Percentiles rank a stretch among this genome's conserved stretches.
Conservation (phyloP, 2,888 invertebrate genomes). For the Melieria picta region DNA sequence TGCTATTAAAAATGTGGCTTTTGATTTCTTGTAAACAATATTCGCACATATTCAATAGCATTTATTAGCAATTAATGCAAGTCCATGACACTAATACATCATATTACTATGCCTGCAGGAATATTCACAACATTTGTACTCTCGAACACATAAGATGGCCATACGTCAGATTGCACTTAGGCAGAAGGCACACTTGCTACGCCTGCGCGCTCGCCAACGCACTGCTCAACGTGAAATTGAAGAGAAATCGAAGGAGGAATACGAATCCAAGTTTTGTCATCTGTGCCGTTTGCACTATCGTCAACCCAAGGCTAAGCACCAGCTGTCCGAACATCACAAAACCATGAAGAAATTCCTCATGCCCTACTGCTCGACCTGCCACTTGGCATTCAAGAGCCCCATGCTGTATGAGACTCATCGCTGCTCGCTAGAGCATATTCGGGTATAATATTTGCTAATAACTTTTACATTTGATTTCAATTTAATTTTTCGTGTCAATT, state of each 20-base stretch:
- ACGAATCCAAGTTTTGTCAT: conserved; percentile 76
- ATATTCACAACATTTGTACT: conserved; percentile 79
- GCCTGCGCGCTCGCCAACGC: conserved; percentile 83
- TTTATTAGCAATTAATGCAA: background rate
- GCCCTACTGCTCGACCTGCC: conserved; percentile 83
- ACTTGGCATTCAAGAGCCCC: conserved; percentile 81
- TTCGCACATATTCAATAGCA: too few species aligned
- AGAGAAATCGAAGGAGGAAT: conserved; percentile 72
- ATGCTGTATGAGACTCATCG: conserved; percentile 88
- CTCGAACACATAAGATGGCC: conserved; percentile 76
- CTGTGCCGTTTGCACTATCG: conserved; percentile 81
- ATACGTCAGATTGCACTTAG: conserved; percentile 80
- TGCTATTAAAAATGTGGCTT: background rate
- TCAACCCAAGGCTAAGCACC: conserved; percentile 80
- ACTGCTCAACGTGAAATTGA: conserved; percentile 83
- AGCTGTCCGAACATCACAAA: conserved; percentile 81
- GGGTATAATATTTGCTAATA: conserved; percentile 67
- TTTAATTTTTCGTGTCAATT: too few species aligned
- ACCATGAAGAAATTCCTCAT: conserved; percentile 86
- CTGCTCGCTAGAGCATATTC: conserved; percentile 82
- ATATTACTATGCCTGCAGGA: conserved; percentile 65
- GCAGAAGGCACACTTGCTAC: conserved; percentile 78
- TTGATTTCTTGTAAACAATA: too few species aligned
- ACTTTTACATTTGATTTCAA: too few species aligned
- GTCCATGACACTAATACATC: background rate